These are phyloP conservation scores for Diploscapter pachys DNA, from an alignment of 1,140 invertebrate genomes.

Conservation along the genomic window DNA sequence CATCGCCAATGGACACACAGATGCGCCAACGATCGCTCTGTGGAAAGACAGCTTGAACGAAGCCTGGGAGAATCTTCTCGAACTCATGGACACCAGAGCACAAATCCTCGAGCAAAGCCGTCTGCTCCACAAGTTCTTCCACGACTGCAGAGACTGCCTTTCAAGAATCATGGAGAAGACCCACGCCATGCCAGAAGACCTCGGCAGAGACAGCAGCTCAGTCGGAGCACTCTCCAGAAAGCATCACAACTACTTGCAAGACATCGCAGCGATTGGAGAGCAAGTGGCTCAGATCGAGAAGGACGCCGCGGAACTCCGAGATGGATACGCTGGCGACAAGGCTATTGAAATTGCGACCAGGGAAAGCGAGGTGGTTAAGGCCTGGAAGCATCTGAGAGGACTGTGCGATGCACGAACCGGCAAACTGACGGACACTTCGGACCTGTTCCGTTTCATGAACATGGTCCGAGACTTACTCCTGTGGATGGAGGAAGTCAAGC, in stretches of 20 bases:
- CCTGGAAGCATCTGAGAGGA: slow-evolving; percentile 82
- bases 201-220: slow-evolving; percentile 91
- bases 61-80: slow-evolving; percentile 94
- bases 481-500: slow-evolving; percentile 97
- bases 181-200: slow-evolving; percentile 92
- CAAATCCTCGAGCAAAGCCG: slow-evolving; percentile 92
- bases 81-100: slow-evolving; percentile 93
- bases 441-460: slow-evolving; percentile 81
- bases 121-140: slow-evolving; percentile 98
- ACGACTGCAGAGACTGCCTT: slow-evolving; percentile 97
- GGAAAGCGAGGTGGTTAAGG: slow-evolving; percentile 84
- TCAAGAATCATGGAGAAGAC: slow-evolving; percentile 85
- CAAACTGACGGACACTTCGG: slow-evolving; percentile 78
- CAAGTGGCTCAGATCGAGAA: slow-evolving; percentile 78
- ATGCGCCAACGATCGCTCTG: slow-evolving; percentile 94
- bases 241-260: slow-evolving; percentile 56
- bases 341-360: slow-evolving; percentile 90
- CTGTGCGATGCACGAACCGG: slow-evolving; percentile 82
- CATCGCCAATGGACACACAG: slow-evolving; percentile 89
- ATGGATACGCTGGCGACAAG: slow-evolving; percentile 93
- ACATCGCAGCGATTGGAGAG: slow-evolving; percentile 55
- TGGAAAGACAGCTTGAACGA: slow-evolving; percentile 98
- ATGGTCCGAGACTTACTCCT: slow-evolving; percentile 90
- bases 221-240: slow-evolving; percentile 72
- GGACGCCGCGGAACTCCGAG: slow-evolving; percentile 82